These are phyloP conservation scores for Pteropus rufus DNA, from an alignment of 2,797 vertebrate species.

Conservation along the genomic window DNA sequence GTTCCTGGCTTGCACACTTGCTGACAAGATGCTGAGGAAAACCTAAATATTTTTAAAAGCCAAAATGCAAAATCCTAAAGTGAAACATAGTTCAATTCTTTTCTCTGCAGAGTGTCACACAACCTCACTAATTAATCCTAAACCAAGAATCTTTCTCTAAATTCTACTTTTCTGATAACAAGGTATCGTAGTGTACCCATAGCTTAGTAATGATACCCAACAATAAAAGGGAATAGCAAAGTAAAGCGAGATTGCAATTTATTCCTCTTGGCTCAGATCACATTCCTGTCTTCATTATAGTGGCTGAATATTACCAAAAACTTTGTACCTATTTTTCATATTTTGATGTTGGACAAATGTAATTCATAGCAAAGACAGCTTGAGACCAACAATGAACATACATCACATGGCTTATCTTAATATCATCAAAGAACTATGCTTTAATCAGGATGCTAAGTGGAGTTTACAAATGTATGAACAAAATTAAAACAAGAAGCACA, in stretches of 20 bases:
- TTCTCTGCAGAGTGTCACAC: not conserved
- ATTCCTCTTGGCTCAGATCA: not conserved
- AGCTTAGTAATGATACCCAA: not conserved
- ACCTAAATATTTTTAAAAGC: not conserved
- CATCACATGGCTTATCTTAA: not conserved
- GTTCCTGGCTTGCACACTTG: not conserved
- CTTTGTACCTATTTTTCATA: not conserved
- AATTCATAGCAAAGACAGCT: slow-evolving; percentile 23
- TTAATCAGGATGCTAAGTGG: not conserved
- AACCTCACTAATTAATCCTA: not conserved
- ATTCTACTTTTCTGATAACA: not conserved
- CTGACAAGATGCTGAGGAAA: not conserved
- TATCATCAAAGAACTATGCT: not conserved
- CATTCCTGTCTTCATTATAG: not conserved
- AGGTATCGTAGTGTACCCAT: not conserved
- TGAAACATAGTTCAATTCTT: slow-evolving; percentile 5
- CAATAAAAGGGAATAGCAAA: not conserved
- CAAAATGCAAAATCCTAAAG: not conserved
- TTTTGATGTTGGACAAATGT: not conserved
- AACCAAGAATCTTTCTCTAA: not conserved
- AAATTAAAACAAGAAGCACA: slow-evolving; percentile 2
- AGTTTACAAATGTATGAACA: not conserved
- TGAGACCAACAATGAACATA: not conserved
- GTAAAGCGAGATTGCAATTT: not conserved
- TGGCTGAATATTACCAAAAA: not conserved